phyloP scores from a whole-genome alignment of 2,888 invertebrate genomes.

The Philereme vetulata region DNA sequence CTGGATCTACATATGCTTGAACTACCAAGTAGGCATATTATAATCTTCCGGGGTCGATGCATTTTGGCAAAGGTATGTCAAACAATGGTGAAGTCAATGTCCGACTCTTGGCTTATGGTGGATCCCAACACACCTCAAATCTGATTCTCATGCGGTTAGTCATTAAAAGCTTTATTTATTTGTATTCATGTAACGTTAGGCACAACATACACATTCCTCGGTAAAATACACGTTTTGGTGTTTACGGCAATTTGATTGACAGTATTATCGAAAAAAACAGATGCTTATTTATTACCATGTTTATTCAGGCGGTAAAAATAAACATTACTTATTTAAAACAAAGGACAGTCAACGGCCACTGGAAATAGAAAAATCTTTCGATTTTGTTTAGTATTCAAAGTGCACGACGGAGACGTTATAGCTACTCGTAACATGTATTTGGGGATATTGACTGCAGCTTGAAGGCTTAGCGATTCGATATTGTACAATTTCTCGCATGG shows the following conservation, averaged over 20 bases:
- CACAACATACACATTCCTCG: slow-evolving; percentile 23
- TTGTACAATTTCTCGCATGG: slow-evolving; percentile 46
- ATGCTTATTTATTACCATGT: slow-evolving; percentile 2
- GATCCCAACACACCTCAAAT: slow-evolving; percentile 50
- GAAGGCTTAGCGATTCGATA: slow-evolving; percentile 40
- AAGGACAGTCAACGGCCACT: slow-evolving; percentile 1
- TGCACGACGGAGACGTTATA: slow-evolving; percentile 46
- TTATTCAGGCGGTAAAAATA: not conserved
- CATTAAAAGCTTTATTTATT: slow-evolving; percentile 50
- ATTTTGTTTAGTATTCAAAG: slow-evolving; percentile 43
- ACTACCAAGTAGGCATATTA: slow-evolving; percentile 16
- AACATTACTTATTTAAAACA: not conserved
- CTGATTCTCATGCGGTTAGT: slow-evolving; percentile 53
- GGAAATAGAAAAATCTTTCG: slow-evolving; percentile 10
- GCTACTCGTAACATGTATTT: slow-evolving; percentile 48
- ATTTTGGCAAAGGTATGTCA: slow-evolving; percentile 45
- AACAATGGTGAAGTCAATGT: slow-evolving; percentile 57
- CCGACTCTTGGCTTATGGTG: slow-evolving; percentile 45
- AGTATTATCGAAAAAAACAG: not conserved
- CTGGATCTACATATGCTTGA: slow-evolving; percentile 13
- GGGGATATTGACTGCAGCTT: slow-evolving; percentile 48
- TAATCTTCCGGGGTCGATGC: slow-evolving; percentile 32
- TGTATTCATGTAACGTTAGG: slow-evolving; percentile 36
- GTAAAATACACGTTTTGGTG: slow-evolving; percentile 14
- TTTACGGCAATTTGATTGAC: slow-evolving; percentile 16